Percentiles rank a stretch among this genome's conserved stretches.
Evolutionary conservation across 1,140 invertebrate genomes (phyloP).

Genomic region (Doryteuthis pealeii): DNA sequence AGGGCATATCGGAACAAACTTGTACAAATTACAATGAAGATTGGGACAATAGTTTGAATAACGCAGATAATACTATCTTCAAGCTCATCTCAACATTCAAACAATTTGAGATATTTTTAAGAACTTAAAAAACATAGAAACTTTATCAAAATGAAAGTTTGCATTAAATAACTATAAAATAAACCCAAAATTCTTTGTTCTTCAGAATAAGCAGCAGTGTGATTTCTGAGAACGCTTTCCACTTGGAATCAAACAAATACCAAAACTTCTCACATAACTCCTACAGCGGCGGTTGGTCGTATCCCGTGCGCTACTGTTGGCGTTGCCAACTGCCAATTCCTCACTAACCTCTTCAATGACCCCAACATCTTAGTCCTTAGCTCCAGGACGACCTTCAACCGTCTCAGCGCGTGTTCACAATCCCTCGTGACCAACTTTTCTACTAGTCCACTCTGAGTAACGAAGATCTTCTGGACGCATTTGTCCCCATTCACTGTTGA

Average conservation of each 20-base stretch:
- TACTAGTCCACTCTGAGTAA: constrained; percentile 44
- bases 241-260: constrained; percentile 5
- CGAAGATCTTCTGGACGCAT: constrained; percentile 43
- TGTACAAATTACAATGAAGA: too few relatives aligned
- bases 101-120: too few relatives aligned
- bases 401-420: constrained; percentile 14
- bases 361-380: constrained; percentile 19
- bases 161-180: too few relatives aligned
- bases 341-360: constrained; percentile 32
- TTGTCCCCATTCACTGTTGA: constrained; percentile 48
- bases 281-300: background rate
- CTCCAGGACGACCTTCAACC: constrained; percentile 16
- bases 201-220: constrained; percentile 22
- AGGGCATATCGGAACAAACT: too few relatives aligned
- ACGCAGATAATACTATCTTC: too few relatives aligned
- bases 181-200: background rate
- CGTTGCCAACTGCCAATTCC: background rate
- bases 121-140: too few relatives aligned
- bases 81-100: too few relatives aligned
- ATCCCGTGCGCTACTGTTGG: too few relatives aligned
- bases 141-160: too few relatives aligned
- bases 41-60: too few relatives aligned
- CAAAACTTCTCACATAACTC: background rate
- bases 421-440: constrained; percentile 9
- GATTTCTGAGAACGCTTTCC: background rate